Evolutionary conservation across 1,140 invertebrate genomes (phyloP).

Genomic region (Wiebesia pumilae): DNA sequence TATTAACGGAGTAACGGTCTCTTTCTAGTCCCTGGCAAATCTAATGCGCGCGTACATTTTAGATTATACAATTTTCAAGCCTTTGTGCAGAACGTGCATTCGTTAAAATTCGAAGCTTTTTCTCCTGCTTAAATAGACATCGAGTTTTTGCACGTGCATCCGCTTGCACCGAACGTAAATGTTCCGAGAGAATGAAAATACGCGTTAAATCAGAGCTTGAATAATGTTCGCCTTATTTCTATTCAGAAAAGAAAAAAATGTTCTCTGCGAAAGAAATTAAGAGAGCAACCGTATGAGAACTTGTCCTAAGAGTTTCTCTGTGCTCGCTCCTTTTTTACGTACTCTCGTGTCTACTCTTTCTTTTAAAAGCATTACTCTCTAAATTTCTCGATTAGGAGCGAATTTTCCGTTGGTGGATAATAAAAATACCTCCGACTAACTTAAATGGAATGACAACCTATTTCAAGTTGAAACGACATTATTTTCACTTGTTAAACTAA

Average conservation of each 20-base stretch:
- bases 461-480: neutral
- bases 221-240: neutral
- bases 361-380: constrained; percentile 12
- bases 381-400: neutral
- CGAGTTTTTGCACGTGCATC: too few relatives aligned
- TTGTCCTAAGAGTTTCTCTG: neutral
- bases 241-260: too few relatives aligned
- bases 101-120: too few relatives aligned
- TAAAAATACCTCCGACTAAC: neutral
- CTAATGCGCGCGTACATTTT: too few relatives aligned
- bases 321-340: neutral
- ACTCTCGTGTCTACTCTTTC: constrained; percentile 2
- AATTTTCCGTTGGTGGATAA: neutral
- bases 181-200: neutral
- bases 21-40: too few relatives aligned
- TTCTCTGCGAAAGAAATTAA: constrained; percentile 6
- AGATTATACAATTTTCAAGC: too few relatives aligned
- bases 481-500: neutral
- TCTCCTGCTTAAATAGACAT: too few relatives aligned
- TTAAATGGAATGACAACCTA: neutral
- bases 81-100: too few relatives aligned
- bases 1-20: too few relatives aligned
- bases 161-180: too few relatives aligned
- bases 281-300: neutral
- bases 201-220: neutral